A percentile compares a stretch with the other conserved stretches of the same genome.
phyloP scores from a whole-genome alignment of 2,888 invertebrate species.

The Tenthredo amoena region DNA sequence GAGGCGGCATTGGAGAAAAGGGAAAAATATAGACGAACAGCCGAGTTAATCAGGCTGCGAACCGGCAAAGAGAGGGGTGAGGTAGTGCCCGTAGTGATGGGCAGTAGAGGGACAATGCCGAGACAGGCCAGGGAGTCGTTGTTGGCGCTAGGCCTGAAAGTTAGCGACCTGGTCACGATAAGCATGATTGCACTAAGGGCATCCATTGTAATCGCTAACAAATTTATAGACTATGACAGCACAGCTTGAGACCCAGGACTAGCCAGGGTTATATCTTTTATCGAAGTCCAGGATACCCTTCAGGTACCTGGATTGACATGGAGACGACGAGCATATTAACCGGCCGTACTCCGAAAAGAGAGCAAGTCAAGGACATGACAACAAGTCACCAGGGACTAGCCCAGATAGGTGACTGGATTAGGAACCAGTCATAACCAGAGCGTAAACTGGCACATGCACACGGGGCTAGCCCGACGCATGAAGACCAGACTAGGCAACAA shows the following conservation, averaged over 20 bases:
- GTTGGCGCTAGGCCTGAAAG: conserved; percentile 60
- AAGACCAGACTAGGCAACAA: no score
- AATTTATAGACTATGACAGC: conserved; percentile 65
- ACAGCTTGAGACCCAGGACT: no score
- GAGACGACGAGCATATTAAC: neutral
- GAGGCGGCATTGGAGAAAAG: conserved; percentile 62
- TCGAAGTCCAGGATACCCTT: no score
- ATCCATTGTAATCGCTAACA: conserved; percentile 66
- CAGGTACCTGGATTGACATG: no score
- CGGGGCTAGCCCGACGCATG: no score
- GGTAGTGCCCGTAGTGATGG: conserved; percentile 69
- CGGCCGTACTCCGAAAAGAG: neutral
- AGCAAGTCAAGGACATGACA: no score
- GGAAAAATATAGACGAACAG: conserved; percentile 62
- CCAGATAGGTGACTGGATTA: no score
- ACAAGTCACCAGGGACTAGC: no score
- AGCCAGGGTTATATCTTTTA: no score
- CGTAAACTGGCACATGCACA: no score
- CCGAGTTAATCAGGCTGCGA: conserved; percentile 41
- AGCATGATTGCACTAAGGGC: conserved; percentile 65
- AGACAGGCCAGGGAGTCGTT: conserved; percentile 59
- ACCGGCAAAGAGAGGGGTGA: conserved; percentile 55
- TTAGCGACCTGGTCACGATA: conserved; percentile 60
- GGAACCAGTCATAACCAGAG: no score
- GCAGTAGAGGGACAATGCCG: conserved; percentile 69